These are phyloP conservation scores for Linnaemya vulpina DNA, from an alignment of 2,888 invertebrate genomes.

Conservation along the genomic window DNA sequence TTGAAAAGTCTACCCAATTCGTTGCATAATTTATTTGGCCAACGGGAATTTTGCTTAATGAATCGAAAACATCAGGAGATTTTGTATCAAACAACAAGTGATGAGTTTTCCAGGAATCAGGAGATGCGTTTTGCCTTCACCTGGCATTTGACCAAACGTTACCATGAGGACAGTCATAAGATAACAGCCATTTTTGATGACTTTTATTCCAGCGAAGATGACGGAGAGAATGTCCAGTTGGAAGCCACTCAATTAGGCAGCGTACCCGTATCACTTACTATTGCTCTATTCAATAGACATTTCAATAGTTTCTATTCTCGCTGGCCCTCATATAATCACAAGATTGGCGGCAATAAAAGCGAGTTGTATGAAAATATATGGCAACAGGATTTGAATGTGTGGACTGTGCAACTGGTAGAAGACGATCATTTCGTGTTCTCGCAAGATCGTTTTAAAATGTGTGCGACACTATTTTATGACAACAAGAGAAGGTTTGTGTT, in stretches of 20 bases:
- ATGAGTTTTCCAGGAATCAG: constrained; percentile 44
- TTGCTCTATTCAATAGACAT: constrained; percentile 44
- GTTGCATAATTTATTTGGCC: constrained; percentile 57
- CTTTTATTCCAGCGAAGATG: neutral
- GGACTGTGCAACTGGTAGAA: constrained; percentile 53
- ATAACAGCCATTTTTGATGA: constrained; percentile 48
- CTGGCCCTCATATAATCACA: constrained; percentile 53
- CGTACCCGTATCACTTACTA: constrained; percentile 20
- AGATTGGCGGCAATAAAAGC: constrained; percentile 54
- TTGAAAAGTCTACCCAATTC: constrained; percentile 52
- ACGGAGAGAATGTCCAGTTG: neutral
- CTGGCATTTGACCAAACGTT: constrained; percentile 53
- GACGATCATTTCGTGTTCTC: constrained; percentile 58
- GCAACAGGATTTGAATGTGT: constrained; percentile 47
- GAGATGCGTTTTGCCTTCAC: constrained; percentile 61
- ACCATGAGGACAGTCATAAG: constrained; percentile 27
- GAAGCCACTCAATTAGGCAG: neutral
- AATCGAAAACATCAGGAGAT: constrained; percentile 57
- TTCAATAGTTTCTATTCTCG: constrained; percentile 55
- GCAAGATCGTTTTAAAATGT: constrained; percentile 53
- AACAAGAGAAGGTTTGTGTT: constrained; percentile 55
- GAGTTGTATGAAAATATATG: constrained; percentile 29
- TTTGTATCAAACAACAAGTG: constrained; percentile 53
- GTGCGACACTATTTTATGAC: constrained; percentile 59
- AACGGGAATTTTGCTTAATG: constrained; percentile 54